These are phyloP conservation scores for Enteromius argenteus DNA, from an alignment of 2,797 vertebrate genomes.

Conservation along the genomic window DNA sequence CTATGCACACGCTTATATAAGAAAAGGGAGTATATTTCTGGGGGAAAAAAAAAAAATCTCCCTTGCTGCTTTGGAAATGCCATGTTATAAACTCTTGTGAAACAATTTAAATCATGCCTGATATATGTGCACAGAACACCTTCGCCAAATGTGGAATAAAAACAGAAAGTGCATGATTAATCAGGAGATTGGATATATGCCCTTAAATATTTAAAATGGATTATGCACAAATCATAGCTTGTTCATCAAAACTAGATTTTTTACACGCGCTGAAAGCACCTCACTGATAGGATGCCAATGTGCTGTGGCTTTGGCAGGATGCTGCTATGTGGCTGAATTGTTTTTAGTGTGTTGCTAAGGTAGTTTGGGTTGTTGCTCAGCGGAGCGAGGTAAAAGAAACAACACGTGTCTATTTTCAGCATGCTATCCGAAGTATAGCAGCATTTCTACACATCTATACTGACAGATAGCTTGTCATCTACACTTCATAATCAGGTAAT, in stretches of 20 bases:
- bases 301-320: background rate
- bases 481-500: background rate
- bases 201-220: background rate
- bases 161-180: slow-evolving; percentile 19
- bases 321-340: background rate
- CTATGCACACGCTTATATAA: background rate
- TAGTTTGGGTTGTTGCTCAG: background rate
- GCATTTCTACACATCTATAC: background rate
- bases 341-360: background rate
- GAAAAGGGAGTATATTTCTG: background rate
- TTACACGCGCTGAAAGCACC: background rate
- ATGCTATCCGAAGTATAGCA: background rate
- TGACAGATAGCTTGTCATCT: background rate
- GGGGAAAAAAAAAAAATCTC: background rate
- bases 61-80: background rate
- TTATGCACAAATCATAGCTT: background rate
- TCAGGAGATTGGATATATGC: background rate
- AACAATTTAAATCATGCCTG: slow-evolving; percentile 20
- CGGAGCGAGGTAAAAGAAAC: background rate
- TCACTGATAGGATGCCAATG: too few species aligned
- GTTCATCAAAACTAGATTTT: background rate
- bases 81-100: slow-evolving; percentile 2
- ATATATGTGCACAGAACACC: slow-evolving; percentile 13
- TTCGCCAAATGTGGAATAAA: slow-evolving; percentile 18
- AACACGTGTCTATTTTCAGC: background rate